Evolutionary conservation across 2,113 vertebrate genomes (phyloP), one percentile per base, ranked within the genome.

Genomic region (Blennius ocellaris): DNA sequence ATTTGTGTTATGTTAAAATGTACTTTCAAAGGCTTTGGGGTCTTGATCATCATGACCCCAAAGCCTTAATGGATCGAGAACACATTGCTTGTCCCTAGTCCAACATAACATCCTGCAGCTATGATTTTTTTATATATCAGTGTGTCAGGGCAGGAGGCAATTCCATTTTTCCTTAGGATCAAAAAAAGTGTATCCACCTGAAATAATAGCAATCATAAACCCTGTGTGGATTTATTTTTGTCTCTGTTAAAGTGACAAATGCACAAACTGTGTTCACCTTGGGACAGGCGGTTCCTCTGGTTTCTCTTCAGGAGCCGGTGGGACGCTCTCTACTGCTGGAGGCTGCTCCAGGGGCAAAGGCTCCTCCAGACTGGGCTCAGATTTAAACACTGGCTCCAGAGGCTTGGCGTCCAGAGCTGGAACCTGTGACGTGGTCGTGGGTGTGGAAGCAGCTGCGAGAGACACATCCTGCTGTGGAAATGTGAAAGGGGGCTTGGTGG

Each of bases 221-320:
- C 21, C 21, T 40, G 15, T 37, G 40, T 10, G 30, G 39, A 30
- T 40, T 43, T 57, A 1, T n/a, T 49, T 9, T 37, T 53, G 7
- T 40, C n/a, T 30, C 1, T 66, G 2, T 30, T 41, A 44, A 5
- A n/a, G 7, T 21, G 36, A 17, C 21, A 30, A 30, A 17, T 43
- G 49, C 21, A 48, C 14, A 8, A 36, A 39, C 44, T 7, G n/a
- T 59, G 43, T 48, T 87, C 56, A 92, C 92, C 89, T 90, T 76
- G 83, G 61, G 54, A 78, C 71, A 55, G 78, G 82, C 21, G 69
- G 84, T 64, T 89, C 84, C 65, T 82, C 90, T 40, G 90, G 15
- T 73, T 94, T 94, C 0, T 92, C 95, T 6, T 89, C 92, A 11
- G 78, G 56, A 39, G 58, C 58, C 11, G 78, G 44, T 6, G 83